phyloP scores from a whole-genome alignment of 92 coral and sea anemone species.

The Actinostola sp. region DNA sequence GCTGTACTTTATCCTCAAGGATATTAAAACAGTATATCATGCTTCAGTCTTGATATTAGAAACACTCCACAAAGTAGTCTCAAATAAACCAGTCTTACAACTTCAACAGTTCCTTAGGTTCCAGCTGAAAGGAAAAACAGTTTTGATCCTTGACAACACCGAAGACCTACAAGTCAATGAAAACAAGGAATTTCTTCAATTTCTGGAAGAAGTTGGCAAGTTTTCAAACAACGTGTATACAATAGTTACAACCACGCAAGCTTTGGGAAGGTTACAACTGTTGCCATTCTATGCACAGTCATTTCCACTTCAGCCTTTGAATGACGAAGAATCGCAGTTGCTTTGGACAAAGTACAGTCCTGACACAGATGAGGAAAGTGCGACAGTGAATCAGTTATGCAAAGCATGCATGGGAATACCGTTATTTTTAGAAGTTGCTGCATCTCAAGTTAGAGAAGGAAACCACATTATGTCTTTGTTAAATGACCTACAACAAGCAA shows the following conservation, averaged over 20 bases:
- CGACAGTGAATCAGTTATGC: constrained; percentile 1
- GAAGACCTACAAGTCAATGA: constrained; percentile 68
- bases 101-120: constrained; percentile 22
- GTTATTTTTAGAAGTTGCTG: constrained; percentile 54
- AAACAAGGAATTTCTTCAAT: constrained; percentile 25
- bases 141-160: constrained; percentile 73
- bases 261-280: not conserved
- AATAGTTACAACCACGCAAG: constrained; percentile 53
- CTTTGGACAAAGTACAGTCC: constrained; percentile 17
- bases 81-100: constrained; percentile 36
- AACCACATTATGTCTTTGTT: constrained; percentile 25
- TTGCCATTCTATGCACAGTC: constrained; percentile 11
- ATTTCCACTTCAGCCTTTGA: constrained; percentile 48
- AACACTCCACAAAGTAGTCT: constrained; percentile 9
- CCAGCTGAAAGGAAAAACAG: constrained; percentile 17
- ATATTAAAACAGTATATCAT: constrained; percentile 1
- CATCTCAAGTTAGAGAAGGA: constrained; percentile 46
- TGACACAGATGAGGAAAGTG: not conserved
- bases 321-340: constrained; percentile 2
- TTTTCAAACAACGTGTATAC: constrained; percentile 37
- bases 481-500: constrained; percentile 28
- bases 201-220: constrained; percentile 50
- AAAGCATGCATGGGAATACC: constrained; percentile 70
- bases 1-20: constrained; percentile 38
- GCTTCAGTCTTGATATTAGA: constrained; percentile 54